Evolutionary conservation across 2,113 vertebrate genomes (phyloP).

Genomic region (Dicentrarchus labrax): DNA sequence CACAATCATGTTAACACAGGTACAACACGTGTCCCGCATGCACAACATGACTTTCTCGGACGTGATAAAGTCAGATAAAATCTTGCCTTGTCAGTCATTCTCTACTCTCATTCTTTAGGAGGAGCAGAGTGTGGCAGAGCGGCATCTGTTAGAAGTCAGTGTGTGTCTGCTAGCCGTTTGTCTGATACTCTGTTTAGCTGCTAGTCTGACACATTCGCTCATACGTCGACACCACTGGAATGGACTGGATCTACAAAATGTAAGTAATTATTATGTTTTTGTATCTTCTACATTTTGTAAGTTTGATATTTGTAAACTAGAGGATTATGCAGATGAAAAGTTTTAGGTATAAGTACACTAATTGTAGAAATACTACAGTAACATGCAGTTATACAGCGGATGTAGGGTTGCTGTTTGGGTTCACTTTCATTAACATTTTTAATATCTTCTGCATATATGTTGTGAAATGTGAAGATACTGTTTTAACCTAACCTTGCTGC

Average conservation of each 20-base stretch:
- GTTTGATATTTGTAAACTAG: not conserved
- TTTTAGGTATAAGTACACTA: not conserved
- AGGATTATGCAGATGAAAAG: not conserved
- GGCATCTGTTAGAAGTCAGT: constrained; percentile 80
- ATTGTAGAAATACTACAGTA: not conserved
- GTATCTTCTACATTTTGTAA: not conserved
- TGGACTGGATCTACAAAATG: constrained; percentile 73
- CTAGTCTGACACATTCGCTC: constrained; percentile 59
- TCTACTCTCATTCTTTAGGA: constrained; percentile 65
- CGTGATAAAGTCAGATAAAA: not conserved
- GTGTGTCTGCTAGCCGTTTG: constrained; percentile 78
- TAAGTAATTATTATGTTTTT: constrained; percentile 51
- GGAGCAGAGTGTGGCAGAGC: constrained; percentile 74
- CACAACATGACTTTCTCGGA: not conserved
- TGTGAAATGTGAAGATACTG: not conserved
- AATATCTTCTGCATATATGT: not conserved
- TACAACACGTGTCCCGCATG: constrained; percentile 39
- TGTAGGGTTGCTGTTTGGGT: not conserved
- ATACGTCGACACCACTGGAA: constrained; percentile 48
- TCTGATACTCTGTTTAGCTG: constrained; percentile 76
- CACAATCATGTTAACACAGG: constrained; percentile 83
- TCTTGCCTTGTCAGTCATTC: constrained; percentile 6
- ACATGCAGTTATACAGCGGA: not conserved
- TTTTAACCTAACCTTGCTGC: not conserved
- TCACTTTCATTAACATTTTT: not conserved